Evolutionary conservation across 2,888 invertebrate genomes (phyloP), one percentile per base, ranked within the genome.

Genomic region (Hofmannophila pseudospretella): DNA sequence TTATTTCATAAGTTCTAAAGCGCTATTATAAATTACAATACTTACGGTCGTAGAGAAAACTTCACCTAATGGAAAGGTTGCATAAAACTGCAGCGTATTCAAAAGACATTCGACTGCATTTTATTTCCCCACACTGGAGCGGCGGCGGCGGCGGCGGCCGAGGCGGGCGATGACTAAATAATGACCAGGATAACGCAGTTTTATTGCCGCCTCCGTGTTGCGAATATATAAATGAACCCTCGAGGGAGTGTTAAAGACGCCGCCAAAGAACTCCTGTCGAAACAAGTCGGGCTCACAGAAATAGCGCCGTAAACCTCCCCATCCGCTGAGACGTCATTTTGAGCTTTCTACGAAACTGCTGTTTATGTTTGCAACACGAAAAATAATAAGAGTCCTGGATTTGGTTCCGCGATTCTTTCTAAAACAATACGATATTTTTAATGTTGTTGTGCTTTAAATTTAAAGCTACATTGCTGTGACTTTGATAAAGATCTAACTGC

Each of bases 181-280:
- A 86, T 85, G 85, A 85, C 82, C 68, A 64, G 82, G 76, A 81
- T 86, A 85, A 86, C 85, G 78, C 85, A 76, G 78, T 80, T 86
- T 86, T 86, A 85, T 82, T 80, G 77, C 85, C 64, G 70, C 61
- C 75, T 80, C 73, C 85, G 85, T 79, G 84, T 79, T 79, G 75
- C 75, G 85, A 84, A 85, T 86, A 84, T 80, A 85, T 82, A 86
- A 85, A 85, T 85, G 76, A 78, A 86, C 72, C 62, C 86, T 73
- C 84, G 31, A 64, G 85, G 85, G 85, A 78, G 85, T 84, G 84
- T 81, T 86, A 85, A 84, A 82, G 76, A 81, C 69, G 77, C 77
- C 77, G 73, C 75, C 75, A 72, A 80, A 81, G 79, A 81, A 80
- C 81, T 79, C 75, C 72, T 69, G 77, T 75, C 72, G 78, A 76